phyloP scores from a whole-genome alignment of 2,797 vertebrate genomes.

The Rhinichthys osculus region DNA sequence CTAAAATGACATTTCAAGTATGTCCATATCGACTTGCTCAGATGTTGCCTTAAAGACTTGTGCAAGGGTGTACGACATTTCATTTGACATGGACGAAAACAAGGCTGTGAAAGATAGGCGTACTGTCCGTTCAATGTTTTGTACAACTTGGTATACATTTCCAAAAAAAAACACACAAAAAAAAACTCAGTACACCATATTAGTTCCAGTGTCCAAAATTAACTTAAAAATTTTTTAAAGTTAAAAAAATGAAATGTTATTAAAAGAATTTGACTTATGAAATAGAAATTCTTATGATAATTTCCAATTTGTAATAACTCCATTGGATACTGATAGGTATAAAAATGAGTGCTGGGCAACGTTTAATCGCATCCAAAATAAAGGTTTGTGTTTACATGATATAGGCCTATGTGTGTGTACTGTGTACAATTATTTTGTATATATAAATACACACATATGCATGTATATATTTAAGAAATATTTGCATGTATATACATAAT shows the following conservation, averaged over 20 bases:
- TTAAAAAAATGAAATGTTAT: not conserved
- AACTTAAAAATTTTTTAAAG: too few relatives aligned
- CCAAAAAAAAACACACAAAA: not conserved
- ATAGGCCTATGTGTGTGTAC: too few relatives aligned
- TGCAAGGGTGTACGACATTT: not conserved
- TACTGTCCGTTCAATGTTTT: not conserved
- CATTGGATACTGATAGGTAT: not conserved
- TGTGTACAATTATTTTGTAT: too few relatives aligned
- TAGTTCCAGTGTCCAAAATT: not conserved
- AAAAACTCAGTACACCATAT: not conserved
- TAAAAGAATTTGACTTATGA: not conserved
- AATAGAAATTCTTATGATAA: not conserved
- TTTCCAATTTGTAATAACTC: not conserved
- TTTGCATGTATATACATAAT: too few relatives aligned
- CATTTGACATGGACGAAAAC: not conserved
- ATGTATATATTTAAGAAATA: too few relatives aligned
- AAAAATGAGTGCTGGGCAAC: too few relatives aligned
- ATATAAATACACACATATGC: too few relatives aligned
- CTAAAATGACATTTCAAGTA: constrained; percentile 35
- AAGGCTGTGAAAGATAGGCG: not conserved
- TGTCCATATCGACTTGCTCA: not conserved
- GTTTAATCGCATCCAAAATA: too few relatives aligned
- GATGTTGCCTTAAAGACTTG: not conserved
- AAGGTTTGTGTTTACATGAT: too few relatives aligned
- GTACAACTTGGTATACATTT: not conserved